Conservation (phyloP, 2,888 invertebrate genomes). For the Leucophenga maculata region DNA sequence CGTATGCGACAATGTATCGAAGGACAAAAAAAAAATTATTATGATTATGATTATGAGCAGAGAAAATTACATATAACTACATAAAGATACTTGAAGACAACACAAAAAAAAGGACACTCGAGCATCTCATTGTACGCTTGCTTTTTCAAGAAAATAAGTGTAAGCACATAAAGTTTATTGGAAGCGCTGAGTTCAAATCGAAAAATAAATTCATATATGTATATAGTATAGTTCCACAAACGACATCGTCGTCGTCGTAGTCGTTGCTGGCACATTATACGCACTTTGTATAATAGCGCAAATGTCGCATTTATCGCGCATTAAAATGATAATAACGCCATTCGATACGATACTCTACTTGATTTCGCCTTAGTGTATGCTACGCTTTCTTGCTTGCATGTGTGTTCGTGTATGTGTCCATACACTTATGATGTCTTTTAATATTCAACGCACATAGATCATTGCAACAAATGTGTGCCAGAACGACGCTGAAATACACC, state of each 20-base stretch:
- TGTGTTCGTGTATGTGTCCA: not conserved
- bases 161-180: not conserved
- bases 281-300: slow-evolving; percentile 67
- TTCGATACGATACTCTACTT: slow-evolving; percentile 7
- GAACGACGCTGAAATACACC: not conserved
- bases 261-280: slow-evolving; percentile 52
- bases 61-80: slow-evolving; percentile 21
- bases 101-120: not conserved
- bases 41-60: slow-evolving; percentile 23
- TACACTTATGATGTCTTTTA: slow-evolving; percentile 57
- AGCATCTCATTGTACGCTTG: not conserved
- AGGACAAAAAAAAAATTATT: slow-evolving; percentile 15
- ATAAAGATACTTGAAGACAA: not conserved
- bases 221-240: not conserved
- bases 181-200: not conserved
- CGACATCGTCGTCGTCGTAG: too few species aligned
- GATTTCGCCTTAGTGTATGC: not conserved
- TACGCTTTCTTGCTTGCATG: not conserved
- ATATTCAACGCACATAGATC: slow-evolving; percentile 71
- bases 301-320: slow-evolving; percentile 69
- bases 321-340: slow-evolving; percentile 69
- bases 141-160: not conserved
- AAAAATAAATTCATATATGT: too few species aligned
- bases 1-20: slow-evolving; percentile 17
- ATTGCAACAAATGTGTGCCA: slow-evolving; percentile 66